A percentile compares a stretch with the other conserved stretches of the same genome.
These are phyloP conservation scores for Apis florea DNA, from an alignment of 1,140 invertebrate species.

Conservation along the genomic window DNA sequence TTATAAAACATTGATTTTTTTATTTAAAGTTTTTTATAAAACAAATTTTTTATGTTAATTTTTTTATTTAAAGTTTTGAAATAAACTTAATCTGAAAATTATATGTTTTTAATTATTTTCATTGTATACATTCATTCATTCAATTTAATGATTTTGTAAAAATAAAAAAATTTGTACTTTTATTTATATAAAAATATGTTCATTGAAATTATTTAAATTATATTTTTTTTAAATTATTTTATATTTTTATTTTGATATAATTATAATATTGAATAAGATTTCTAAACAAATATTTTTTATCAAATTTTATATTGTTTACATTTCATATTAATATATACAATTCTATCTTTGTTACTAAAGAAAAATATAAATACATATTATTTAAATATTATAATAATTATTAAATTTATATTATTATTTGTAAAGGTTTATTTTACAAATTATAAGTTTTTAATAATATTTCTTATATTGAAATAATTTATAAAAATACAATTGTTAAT, in stretches of 20 bases:
- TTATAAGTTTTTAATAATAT: background rate
- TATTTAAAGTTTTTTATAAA: background rate
- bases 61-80: background rate
- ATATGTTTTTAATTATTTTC: background rate
- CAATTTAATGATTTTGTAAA: too few species aligned
- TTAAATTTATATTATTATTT: background rate
- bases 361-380: background rate
- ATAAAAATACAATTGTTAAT: background rate
- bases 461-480: background rate
- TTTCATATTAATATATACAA: background rate
- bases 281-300: background rate
- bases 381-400: background rate
- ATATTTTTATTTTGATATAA: background rate
- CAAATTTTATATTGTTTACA: conserved; percentile 9
- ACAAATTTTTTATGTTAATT: background rate
- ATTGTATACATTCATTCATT: background rate
- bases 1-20: background rate
- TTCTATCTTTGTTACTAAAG: background rate
- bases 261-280: background rate
- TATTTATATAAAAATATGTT: background rate
- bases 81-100: background rate
- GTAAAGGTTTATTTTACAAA: background rate
- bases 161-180: background rate
- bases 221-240: background rate
- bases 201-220: background rate